Base-by-base conservation (phyloP, 2,888 invertebrate species). In the Horisme vitalbata region DNA sequence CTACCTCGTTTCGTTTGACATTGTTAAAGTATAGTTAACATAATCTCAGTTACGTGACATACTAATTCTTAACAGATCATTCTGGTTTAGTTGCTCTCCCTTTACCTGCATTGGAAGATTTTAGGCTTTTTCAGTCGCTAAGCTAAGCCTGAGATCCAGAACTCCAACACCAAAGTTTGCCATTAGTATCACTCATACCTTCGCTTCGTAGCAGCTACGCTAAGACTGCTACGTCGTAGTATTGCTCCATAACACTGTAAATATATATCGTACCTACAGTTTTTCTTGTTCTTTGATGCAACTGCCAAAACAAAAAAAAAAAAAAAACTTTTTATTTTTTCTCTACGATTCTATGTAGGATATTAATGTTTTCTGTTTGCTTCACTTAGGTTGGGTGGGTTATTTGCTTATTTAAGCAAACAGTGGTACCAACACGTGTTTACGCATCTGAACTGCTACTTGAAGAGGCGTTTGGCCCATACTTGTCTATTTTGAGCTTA, bases 361-460 rank as follows among this genome's bases (percentile, higher is more conserved):
- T 47, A 46, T 44, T 38, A 39, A 38, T 52, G 18, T 38, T 31
- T 23, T 45, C 23, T 44, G 35, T 52, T 46, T 55, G 34, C 30
- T 32, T 49, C 32, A 49, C 52, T 49, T n/a, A n/a, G n/a, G 46
- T 52, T 28, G 23, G 15, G 46, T 34, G 38, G 41, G 34, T 38
- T 56, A 36, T 48, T 56, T 56, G 48, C 43, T 41, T 39, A 39
- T 33, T 41, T 34, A 44, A 33, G 36, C 31, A 43, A 45, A 45
- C 41, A 34, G 28, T 28, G 20, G 23, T 30, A 31, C 28, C 31
- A 32, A 51, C 51, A 48, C 38, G 39, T 37, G 33, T 52, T 44
- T 47, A 24, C 50, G 37, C 37, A 41, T 56, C 39, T 37, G 41
- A 50, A 51, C 45, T 47, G 39, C 45, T 47, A 48, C 38, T 49